Percentiles rank a stretch among this genome's conserved stretches.
These are phyloP conservation scores for Agelastica alni DNA, from an alignment of 2,888 invertebrate genomes.

Conservation along the genomic window DNA sequence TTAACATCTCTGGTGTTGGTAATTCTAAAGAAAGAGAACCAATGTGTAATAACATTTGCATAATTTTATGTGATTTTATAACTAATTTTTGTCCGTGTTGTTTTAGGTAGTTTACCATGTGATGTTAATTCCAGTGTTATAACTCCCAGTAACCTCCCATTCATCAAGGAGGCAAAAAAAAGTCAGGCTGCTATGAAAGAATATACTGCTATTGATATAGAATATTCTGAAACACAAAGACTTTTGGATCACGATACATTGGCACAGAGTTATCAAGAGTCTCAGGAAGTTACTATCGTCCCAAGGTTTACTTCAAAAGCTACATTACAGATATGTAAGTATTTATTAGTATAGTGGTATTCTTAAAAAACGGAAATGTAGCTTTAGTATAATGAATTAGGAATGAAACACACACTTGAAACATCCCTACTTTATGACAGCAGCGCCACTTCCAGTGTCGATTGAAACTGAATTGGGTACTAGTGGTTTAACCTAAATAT, in stretches of 20 bases:
- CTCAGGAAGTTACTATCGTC: slow-evolving; percentile 32
- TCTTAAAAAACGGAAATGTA: no score
- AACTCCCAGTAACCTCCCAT: slow-evolving; percentile 45
- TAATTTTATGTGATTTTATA: no score
- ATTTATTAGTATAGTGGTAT: no score
- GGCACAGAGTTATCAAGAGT: slow-evolving; percentile 45
- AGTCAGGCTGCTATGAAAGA: slow-evolving; percentile 44
- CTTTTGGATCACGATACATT: slow-evolving; percentile 50
- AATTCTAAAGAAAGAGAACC: no score
- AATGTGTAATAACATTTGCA: no score
- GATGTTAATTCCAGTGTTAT: slow-evolving; percentile 52
- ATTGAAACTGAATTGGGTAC: no score
- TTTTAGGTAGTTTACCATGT: slow-evolving; percentile 53
- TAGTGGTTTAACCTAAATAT: no score
- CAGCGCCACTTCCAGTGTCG: no score
- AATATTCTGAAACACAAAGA: slow-evolving; percentile 45
- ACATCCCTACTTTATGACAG: no score
- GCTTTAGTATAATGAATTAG: no score
- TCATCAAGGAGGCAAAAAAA: slow-evolving; percentile 50
- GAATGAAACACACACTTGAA: no score
- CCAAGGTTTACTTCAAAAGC: slow-evolving; percentile 47
- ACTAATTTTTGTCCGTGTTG: slow-evolving; percentile 8
- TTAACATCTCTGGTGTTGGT: no score
- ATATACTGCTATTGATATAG: slow-evolving; percentile 44
- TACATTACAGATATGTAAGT: slow-evolving; percentile 48